Conservation (phyloP, 2,113 vertebrate genomes). For the Bothrops jararaca region DNA sequence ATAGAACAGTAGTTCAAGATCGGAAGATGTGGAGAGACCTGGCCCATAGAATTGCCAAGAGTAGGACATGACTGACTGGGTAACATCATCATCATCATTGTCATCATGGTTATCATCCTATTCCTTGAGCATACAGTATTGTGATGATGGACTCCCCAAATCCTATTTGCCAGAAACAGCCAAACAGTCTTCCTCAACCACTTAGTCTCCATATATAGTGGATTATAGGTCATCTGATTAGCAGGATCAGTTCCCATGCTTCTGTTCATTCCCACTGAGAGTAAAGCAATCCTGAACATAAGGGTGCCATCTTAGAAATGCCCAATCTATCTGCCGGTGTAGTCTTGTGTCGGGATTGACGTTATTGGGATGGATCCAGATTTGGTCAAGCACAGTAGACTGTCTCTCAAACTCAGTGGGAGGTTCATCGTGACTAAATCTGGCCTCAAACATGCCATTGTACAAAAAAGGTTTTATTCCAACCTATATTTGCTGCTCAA, state of each 20-base stretch:
- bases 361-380: not conserved
- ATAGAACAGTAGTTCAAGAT: too few relatives aligned
- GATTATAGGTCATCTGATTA: not conserved
- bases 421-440: not conserved
- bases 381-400: not conserved
- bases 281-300: not conserved
- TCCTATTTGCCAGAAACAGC: not conserved
- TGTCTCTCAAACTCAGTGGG: not conserved
- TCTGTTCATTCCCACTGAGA: not conserved
- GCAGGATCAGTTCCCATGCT: not conserved
- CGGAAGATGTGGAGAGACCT: too few relatives aligned
- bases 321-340: not conserved
- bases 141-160: not conserved
- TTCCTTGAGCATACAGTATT: not conserved
- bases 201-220: not conserved
- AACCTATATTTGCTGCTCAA: not conserved
- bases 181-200: not conserved
- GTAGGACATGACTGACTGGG: too few relatives aligned
- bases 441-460: not conserved
- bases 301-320: not conserved
- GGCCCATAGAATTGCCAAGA: too few relatives aligned
- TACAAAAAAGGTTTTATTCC: not conserved
- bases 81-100: too few relatives aligned
- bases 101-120: too few relatives aligned
- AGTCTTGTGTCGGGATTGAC: not conserved